Evolutionary conservation across 2,113 vertebrate genomes (phyloP).

Genomic region (Eulemur rufifrons): DNA sequence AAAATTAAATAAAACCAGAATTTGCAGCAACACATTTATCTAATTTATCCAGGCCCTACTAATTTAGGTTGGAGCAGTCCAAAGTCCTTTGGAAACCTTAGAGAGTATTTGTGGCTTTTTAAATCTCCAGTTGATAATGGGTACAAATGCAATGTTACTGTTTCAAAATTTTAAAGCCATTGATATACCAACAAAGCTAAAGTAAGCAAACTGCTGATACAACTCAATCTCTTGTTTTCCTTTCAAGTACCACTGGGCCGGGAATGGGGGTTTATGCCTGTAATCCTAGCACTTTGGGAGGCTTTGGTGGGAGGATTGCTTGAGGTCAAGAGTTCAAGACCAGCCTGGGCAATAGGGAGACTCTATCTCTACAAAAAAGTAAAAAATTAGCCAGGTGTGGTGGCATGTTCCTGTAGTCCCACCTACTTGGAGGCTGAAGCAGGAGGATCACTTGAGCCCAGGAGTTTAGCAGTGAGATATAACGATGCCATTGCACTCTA

Average conservation of each 20-base stretch:
- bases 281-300: too few relatives aligned
- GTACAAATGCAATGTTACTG: background rate
- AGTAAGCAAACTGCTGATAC: background rate
- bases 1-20: background rate
- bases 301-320: too few relatives aligned
- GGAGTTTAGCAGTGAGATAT: too few relatives aligned
- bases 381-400: too few relatives aligned
- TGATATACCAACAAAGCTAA: background rate
- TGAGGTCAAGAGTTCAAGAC: too few relatives aligned
- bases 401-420: too few relatives aligned
- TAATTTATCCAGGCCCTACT: background rate
- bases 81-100: background rate
- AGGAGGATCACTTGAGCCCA: too few relatives aligned
- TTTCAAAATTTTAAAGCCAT: background rate
- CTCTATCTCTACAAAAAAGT: too few relatives aligned
- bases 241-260: background rate
- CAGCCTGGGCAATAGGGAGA: too few relatives aligned
- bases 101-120: background rate
- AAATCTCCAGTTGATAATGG: background rate
- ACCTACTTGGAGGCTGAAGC: too few relatives aligned
- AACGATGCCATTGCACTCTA: too few relatives aligned
- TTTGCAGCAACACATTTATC: background rate
- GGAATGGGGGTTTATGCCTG: too few relatives aligned
- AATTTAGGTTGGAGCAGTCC: background rate
- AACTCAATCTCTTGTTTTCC: background rate